phyloP scores from a whole-genome alignment of 2,888 invertebrate species.

The Athetis lepigone region DNA sequence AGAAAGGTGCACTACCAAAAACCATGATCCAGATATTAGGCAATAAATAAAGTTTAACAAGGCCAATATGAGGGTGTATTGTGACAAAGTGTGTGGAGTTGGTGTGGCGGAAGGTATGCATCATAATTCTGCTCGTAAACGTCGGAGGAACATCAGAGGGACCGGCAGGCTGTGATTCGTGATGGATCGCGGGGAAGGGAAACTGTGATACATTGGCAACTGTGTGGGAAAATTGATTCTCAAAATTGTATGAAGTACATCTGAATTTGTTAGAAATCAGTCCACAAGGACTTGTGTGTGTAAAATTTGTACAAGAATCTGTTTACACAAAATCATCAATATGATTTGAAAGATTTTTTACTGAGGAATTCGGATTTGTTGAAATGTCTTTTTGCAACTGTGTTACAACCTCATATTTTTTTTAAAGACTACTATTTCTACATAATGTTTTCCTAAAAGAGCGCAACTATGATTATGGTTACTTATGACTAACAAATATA shows the following conservation, averaged over 20 bases:
- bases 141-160: conserved; percentile 76
- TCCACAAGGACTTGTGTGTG: background rate
- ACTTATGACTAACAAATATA: background rate
- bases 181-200: conserved; percentile 80
- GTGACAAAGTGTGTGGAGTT: conserved; percentile 72
- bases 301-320: too few species aligned
- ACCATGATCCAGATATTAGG: conserved; percentile 55
- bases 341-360: too few species aligned
- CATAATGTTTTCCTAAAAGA: too few species aligned
- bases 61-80: conserved; percentile 67
- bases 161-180: conserved; percentile 75
- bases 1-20: conserved; percentile 6
- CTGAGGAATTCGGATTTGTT: too few species aligned
- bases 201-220: conserved; percentile 54
- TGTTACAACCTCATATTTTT: too few species aligned
- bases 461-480: background rate
- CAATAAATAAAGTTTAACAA: conserved; percentile 73
- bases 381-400: too few species aligned
- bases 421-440: too few species aligned
- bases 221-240: conserved; percentile 38
- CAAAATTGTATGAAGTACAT: too few species aligned
- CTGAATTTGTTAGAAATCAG: background rate
- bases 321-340: too few species aligned
- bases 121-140: conserved; percentile 87
- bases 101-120: conserved; percentile 82